Evolutionary conservation across 2,888 invertebrate species (phyloP), one percentile per base, ranked within the genome.

Genomic region (Netelia virgata): DNA sequence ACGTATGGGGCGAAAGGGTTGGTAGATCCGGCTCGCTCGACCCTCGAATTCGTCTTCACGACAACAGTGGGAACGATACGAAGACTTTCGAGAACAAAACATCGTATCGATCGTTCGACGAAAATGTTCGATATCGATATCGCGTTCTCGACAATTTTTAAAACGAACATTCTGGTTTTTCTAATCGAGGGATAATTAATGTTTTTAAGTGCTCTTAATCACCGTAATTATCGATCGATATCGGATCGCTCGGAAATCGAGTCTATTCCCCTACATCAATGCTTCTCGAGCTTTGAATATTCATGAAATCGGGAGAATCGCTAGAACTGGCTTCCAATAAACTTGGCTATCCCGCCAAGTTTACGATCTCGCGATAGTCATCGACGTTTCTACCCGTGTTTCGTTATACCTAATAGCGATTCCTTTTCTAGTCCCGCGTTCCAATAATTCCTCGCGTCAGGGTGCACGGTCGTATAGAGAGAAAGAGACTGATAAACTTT

Each of bases 341-440:
- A 36, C 36, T 50, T 28, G 74, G 77, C 47, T 69, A 68, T 57
- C 23, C 77, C 23, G 16, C 74, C 75, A 76, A 79, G 85, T 85
- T 87, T 88, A 87, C 84, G 86, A 53, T 72, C 83, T 68, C 85
- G 83, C 85, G 88, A 87, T 88, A 83, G 84, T 87, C 87, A 88
- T 85, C 82, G 70, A 70, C 50, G 41, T 61, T 59, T n/a, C 69
- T 86, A 87, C 82, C 63, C 41, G 63, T 84, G 75, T 88, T 88
- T 88, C 84, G 87, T 90, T 89, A 88, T 87, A n/a, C n/a, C n/a
- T n/a, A 86, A 87, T 87, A 84, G 89, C 87, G 83, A 89, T 84
- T 78, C 78, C 66, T 55, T 70, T 79, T 81, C 69, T 69, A 79
- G 79, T 55, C 28, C 20, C 55, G 43, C 16, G 41, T 53, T 78